These are phyloP conservation scores for Tarsius wallacei DNA, from an alignment of 2,797 vertebrate species.

Conservation along the genomic window DNA sequence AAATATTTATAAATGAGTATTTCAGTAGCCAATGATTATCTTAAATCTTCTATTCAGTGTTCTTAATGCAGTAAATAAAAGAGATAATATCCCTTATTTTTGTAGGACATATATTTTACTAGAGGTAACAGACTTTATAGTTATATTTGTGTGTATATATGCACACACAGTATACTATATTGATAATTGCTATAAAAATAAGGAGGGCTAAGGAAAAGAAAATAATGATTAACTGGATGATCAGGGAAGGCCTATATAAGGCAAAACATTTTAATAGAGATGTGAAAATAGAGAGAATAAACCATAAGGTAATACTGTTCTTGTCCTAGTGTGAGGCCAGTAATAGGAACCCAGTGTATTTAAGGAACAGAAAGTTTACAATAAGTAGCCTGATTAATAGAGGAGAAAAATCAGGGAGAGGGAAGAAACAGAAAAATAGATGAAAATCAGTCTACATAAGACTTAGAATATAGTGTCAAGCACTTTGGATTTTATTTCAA, in stretches of 20 bases:
- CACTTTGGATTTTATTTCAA: conserved; percentile 46
- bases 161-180: neutral
- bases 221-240: neutral
- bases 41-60: neutral
- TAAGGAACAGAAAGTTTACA: neutral
- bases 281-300: conserved; percentile 13
- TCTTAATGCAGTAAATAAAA: neutral
- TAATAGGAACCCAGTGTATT: neutral
- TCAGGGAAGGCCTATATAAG: neutral
- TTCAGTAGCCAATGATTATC: neutral
- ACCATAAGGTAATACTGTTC: too few relatives aligned
- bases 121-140: neutral
- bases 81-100: neutral
- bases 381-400: neutral
- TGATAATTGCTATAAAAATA: neutral
- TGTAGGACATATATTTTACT: neutral
- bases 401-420: neutral
- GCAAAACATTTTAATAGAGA: neutral
- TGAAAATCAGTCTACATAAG: neutral
- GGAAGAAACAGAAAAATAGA: neutral
- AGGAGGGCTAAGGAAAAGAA: neutral
- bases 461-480: neutral
- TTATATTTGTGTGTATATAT: neutral
- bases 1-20: conserved; percentile 37
- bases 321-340: neutral